These are phyloP conservation scores for Myocastor coypus DNA, from an alignment of 2,113 vertebrate genomes.

Conservation along the genomic window DNA sequence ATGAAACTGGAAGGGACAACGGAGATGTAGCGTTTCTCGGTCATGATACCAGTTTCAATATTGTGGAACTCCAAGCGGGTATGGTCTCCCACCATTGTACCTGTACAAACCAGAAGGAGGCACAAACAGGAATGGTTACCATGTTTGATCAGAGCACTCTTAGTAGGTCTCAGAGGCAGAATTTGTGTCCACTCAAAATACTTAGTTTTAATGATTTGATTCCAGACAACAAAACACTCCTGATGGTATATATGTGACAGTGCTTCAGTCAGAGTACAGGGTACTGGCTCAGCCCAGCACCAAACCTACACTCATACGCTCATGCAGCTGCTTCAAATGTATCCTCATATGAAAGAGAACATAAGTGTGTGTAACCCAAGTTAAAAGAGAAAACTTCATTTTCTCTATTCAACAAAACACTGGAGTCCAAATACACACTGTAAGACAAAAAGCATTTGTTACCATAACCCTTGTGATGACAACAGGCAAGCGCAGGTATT, in stretches of 20 bases:
- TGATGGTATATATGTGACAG: not conserved
- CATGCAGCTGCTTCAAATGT: not conserved
- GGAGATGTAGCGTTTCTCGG: slow-evolving; percentile 96
- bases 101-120: slow-evolving; percentile 83
- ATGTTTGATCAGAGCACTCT: not conserved
- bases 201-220: not conserved
- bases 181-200: not conserved
- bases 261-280: not conserved
- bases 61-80: slow-evolving; percentile 99
- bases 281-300: not conserved
- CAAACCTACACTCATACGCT: fast-evolving
- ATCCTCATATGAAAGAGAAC: not conserved
- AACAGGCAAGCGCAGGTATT: not conserved
- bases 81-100: slow-evolving; percentile 98
- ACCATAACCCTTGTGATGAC: not conserved
- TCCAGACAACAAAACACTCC: not conserved
- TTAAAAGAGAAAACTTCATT: not conserved
- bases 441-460: not conserved
- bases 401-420: slow-evolving; percentile 20
- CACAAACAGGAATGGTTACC: not conserved
- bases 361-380: not conserved
- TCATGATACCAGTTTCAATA: slow-evolving; percentile 99
- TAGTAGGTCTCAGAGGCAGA: not conserved
- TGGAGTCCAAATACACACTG: not conserved
- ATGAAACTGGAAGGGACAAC: slow-evolving; percentile 98